Conservation (phyloP, 2,797 vertebrate species). For the Lithobates pipiens region DNA sequence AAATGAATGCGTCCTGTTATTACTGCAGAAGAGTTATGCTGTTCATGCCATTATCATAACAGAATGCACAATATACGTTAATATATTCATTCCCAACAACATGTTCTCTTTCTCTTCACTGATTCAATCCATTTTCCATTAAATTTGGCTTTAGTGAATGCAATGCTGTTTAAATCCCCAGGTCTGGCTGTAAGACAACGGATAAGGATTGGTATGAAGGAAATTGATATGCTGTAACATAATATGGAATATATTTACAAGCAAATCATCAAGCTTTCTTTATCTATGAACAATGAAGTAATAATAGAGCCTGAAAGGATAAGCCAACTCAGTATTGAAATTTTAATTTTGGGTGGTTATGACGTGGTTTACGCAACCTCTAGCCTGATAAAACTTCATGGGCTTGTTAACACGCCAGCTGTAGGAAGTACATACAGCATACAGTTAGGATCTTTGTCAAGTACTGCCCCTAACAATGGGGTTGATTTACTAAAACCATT, state of each 20-base stretch:
- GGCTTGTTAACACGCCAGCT: background rate
- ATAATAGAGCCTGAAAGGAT: background rate
- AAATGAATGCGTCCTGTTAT: constrained; percentile 2
- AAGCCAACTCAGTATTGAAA: background rate
- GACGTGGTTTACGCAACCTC: background rate
- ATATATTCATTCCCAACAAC: constrained; percentile 36
- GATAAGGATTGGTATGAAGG: constrained; percentile 32
- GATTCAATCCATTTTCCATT: constrained; percentile 45
- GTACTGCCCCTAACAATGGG: too few relatives aligned
- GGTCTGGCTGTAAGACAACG: constrained; percentile 29
- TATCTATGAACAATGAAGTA: background rate
- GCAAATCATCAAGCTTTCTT: background rate
- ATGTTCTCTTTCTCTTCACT: constrained; percentile 17
- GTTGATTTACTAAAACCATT: too few relatives aligned
- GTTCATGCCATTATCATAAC: constrained; percentile 18
- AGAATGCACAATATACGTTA: constrained; percentile 26
- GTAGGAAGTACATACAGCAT: background rate
- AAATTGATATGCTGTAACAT: constrained; percentile 16
- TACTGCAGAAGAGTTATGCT: background rate
- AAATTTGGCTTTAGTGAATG: constrained; percentile 44
- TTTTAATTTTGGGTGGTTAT: background rate
- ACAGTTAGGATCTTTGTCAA: too few relatives aligned
- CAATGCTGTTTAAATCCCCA: constrained; percentile 35
- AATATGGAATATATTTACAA: constrained; percentile 2
- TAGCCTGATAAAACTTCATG: too few relatives aligned